Evolutionary conservation across 37 sponge, comb jelly and placozoan genomes (phyloP).

Genomic region (Beroe ovata): DNA sequence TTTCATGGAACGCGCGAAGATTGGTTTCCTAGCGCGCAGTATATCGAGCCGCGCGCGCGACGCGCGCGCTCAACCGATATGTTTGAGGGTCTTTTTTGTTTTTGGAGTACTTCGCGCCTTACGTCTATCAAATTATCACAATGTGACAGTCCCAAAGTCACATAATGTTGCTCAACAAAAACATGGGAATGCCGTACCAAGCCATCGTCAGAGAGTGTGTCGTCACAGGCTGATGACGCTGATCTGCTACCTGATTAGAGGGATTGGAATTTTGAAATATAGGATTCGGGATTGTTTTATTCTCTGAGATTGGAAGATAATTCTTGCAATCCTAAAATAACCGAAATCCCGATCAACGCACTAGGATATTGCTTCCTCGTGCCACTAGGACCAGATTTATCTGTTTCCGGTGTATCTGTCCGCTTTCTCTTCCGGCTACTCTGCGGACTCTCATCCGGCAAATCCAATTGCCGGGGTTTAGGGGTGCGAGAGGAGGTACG

Average conservation of each 20-base stretch:
- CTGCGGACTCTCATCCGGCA: slow-evolving; percentile 47
- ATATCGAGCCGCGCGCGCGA: not conserved
- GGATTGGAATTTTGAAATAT: too few species aligned
- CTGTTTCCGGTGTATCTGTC: slow-evolving; percentile 36
- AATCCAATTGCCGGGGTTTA: slow-evolving; percentile 64
- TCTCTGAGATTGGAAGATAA: too few species aligned
- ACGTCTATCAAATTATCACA: not conserved
- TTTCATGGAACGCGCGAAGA: too few species aligned
- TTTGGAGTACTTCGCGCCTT: not conserved
- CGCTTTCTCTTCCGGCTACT: slow-evolving; percentile 35
- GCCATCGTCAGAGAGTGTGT: slow-evolving; percentile 55
- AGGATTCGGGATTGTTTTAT: too few species aligned
- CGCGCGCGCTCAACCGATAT: not conserved
- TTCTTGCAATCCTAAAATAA: too few species aligned
- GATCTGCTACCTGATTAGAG: slow-evolving; percentile 31
- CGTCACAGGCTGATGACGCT: slow-evolving; percentile 18
- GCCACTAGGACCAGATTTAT: not conserved
- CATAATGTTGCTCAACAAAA: too few species aligned
- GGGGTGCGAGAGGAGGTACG: slow-evolving; percentile 67
- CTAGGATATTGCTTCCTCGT: slow-evolving; percentile 50
- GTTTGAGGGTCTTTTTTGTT: not conserved
- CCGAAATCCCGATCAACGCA: not conserved
- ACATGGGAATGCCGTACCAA: not conserved
- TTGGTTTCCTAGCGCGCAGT: not conserved
- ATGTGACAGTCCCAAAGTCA: not conserved